Conservation (phyloP, 1,140 invertebrate genomes). For the Chlorops oryzae region DNA sequence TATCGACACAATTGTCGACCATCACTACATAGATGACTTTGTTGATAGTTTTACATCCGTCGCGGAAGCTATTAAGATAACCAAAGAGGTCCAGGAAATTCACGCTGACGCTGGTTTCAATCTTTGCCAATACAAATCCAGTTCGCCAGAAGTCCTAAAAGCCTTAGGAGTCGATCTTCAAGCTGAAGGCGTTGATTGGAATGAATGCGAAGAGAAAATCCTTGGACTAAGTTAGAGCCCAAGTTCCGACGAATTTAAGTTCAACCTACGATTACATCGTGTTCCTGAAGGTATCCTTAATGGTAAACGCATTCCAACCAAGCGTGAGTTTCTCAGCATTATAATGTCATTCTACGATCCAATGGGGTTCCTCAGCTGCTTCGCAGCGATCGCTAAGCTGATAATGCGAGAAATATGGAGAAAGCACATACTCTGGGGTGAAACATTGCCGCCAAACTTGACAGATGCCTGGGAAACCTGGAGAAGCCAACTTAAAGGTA, state of each 20-base stretch:
- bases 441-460: not conserved
- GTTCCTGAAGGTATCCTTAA: constrained; percentile 18
- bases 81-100: constrained; percentile 5
- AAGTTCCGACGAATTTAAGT: constrained; percentile 5
- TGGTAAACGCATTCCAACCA: constrained; percentile 11
- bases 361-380: constrained; percentile 29
- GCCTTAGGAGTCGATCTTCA: no score
- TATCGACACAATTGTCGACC: constrained; percentile 26
- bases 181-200: no score
- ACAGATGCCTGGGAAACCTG: not conserved
- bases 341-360: constrained; percentile 50
- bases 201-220: constrained; percentile 4
- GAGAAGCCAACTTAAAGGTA: not conserved
- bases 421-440: not conserved
- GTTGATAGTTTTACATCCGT: constrained; percentile 29
- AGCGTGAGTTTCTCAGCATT: constrained; percentile 9
- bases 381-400: constrained; percentile 56
- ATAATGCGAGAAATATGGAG: constrained; percentile 48
- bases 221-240: constrained; percentile 14
- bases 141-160: constrained; percentile 1
- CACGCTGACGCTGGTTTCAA: constrained; percentile 5
- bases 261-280: constrained; percentile 7
- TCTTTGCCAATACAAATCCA: constrained; percentile 12
- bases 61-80: constrained; percentile 21
- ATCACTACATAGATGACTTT: constrained; percentile 45